phyloP scores from a whole-genome alignment of 2,888 invertebrate genomes.

The Halocaridina rubra region DNA sequence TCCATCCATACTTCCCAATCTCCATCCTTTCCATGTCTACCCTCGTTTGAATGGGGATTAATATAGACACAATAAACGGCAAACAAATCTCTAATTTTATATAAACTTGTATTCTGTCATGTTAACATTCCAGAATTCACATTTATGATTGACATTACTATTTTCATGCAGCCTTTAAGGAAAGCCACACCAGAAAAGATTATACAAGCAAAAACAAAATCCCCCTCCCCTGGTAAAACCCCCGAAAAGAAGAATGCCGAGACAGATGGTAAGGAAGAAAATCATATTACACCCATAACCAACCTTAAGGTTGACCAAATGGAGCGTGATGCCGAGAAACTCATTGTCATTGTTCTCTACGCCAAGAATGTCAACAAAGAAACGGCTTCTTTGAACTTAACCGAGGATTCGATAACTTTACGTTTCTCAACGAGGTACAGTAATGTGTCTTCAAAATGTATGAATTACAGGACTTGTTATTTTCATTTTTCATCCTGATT shows the following conservation, averaged over 20 bases:
- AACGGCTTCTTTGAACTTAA: slow-evolving; percentile 37
- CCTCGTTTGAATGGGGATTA: no score
- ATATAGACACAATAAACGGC: no score
- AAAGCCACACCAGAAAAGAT: slow-evolving; percentile 31
- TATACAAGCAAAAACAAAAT: slow-evolving; percentile 1
- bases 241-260: slow-evolving; percentile 37
- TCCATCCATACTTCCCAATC: no score
- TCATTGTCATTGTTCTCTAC: slow-evolving; percentile 49
- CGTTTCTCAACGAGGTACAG: slow-evolving; percentile 51
- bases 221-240: slow-evolving; percentile 14
- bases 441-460: background rate
- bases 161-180: slow-evolving; percentile 25
- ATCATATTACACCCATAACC: background rate
- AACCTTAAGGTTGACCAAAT: slow-evolving; percentile 42
- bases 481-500: no score
- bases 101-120: no score
- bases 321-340: slow-evolving; percentile 48
- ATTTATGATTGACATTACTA: no score
- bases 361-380: slow-evolving; percentile 53
- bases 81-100: no score
- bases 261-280: background rate
- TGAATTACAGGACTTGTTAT: no score
- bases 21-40: no score
- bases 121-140: no score
- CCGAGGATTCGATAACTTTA: slow-evolving; percentile 22